Evolutionary conservation across 2,888 invertebrate species (phyloP).

Genomic region (Lasioglossum villosulum): DNA sequence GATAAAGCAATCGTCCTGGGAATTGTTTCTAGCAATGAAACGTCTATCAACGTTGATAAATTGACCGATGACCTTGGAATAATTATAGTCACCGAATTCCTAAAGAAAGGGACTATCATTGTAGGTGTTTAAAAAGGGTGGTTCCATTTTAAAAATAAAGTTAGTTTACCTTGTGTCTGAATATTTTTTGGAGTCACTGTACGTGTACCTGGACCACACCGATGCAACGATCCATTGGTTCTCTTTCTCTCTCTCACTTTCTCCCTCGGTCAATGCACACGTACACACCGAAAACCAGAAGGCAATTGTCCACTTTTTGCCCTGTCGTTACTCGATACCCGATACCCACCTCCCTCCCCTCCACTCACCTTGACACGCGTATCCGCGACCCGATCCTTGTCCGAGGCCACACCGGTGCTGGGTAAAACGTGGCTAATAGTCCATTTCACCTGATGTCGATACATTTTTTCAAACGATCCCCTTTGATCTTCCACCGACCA

Average conservation of each 20-base stretch:
- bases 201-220: neutral
- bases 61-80: too few relatives aligned
- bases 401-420: neutral
- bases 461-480: neutral
- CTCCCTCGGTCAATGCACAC: neutral
- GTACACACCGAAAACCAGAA: constrained; percentile 2
- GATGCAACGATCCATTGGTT: too few relatives aligned
- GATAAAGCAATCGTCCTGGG: too few relatives aligned
- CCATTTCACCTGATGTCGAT: neutral
- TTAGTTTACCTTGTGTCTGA: too few relatives aligned
- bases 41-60: too few relatives aligned
- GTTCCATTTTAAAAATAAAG: too few relatives aligned
- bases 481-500: neutral
- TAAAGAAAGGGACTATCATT: too few relatives aligned
- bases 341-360: neutral
- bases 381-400: constrained; percentile 7
- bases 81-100: too few relatives aligned
- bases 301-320: constrained; percentile 32
- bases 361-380: constrained; percentile 33
- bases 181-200: too few relatives aligned
- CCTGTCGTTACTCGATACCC: constrained; percentile 5
- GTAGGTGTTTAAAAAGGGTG: too few relatives aligned
- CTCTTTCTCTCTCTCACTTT: neutral
- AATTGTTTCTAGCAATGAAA: too few relatives aligned
- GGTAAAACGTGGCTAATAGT: neutral